Percentiles rank a stretch among this genome's conserved stretches.
phyloP scores from a whole-genome alignment of 64 coral and sea anemone genomes.

The Dendronephthya gigantea region DNA sequence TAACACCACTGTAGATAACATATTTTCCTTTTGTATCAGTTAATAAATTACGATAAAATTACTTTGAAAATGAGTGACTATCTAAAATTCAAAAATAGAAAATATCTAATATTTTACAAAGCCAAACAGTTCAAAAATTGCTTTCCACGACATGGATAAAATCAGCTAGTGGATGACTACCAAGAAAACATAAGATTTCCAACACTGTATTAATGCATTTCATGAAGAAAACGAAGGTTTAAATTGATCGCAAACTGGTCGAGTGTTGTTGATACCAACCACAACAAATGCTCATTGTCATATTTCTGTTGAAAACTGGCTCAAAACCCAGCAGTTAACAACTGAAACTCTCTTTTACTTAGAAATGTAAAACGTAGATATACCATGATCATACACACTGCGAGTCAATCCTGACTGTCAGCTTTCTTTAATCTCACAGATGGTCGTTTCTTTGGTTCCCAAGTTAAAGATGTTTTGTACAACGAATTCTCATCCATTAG shows the following conservation, averaged over 20 bases:
- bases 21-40: too few species aligned
- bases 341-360: too few species aligned
- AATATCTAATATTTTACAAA: not conserved
- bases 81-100: not conserved
- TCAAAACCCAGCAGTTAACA: too few species aligned
- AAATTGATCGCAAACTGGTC: too few species aligned
- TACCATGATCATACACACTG: not conserved
- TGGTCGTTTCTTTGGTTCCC: slow-evolving; percentile 67
- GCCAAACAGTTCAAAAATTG: not conserved
- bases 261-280: too few species aligned
- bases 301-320: too few species aligned
- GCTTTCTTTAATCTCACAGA: slow-evolving; percentile 31
- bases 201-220: not conserved
- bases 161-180: not conserved
- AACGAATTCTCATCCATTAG: slow-evolving; percentile 77
- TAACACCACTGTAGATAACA: too few species aligned
- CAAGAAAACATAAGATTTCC: not conserved
- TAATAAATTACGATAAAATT: not conserved
- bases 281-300: too few species aligned
- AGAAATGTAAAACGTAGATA: not conserved
- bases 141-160: not conserved
- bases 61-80: not conserved
- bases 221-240: too few species aligned
- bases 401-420: not conserved
- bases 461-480: slow-evolving; percentile 59